Conservation (phyloP, 2,888 invertebrate genomes). For the Agrotis ipsilon region DNA sequence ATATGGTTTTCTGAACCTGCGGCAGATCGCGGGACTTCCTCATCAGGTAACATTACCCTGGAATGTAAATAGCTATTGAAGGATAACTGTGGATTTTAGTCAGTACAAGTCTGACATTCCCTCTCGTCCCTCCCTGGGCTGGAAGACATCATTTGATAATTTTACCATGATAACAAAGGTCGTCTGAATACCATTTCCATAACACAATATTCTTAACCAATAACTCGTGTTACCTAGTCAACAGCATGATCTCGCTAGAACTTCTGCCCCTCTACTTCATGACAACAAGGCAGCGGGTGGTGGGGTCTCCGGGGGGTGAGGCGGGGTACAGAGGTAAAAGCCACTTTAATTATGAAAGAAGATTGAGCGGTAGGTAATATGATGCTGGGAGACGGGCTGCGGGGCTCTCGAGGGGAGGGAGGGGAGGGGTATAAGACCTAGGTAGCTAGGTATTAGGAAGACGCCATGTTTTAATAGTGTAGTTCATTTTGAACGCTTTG, state of each 20-base stretch:
- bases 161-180: background rate
- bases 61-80: no score
- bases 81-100: no score
- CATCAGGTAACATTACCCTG: no score
- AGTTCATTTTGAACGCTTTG: conserved; percentile 49
- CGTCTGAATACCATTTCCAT: background rate
- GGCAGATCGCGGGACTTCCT: no score
- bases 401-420: conserved; percentile 9
- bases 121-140: no score
- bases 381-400: conserved; percentile 65
- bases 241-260: background rate
- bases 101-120: no score
- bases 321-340: conserved; percentile 77
- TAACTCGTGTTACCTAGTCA: background rate
- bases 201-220: background rate
- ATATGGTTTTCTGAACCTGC: no score
- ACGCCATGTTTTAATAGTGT: conserved; percentile 57
- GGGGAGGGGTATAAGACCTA: conserved; percentile 48
- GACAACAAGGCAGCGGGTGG: conserved; percentile 37
- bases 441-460: conserved; percentile 54
- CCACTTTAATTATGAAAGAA: conserved; percentile 90
- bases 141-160: no score
- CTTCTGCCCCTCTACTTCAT: conserved; percentile 37
- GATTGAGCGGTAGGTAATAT: conserved; percentile 83
- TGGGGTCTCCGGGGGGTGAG: conserved; percentile 52